phyloP scores from a whole-genome alignment of 2,113 vertebrate genomes.

The Hylia prasina region DNA sequence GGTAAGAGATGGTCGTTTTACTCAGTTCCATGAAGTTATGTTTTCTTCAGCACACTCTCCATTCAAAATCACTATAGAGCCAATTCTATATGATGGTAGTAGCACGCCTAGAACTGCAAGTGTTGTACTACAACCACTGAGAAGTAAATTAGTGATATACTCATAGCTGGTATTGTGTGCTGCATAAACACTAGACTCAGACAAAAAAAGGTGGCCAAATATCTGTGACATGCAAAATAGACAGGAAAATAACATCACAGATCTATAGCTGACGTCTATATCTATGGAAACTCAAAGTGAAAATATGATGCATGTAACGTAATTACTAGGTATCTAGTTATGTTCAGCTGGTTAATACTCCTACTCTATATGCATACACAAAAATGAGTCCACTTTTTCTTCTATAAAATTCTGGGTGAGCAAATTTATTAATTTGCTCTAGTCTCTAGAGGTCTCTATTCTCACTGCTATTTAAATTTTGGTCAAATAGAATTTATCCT shows the following conservation, averaged over 20 bases:
- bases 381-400: background rate
- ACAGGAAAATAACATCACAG: background rate
- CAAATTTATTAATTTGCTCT: conserved; percentile 5
- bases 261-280: background rate
- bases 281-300: background rate
- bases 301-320: background rate
- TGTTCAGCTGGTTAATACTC: background rate
- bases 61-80: background rate
- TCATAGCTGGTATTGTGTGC: background rate
- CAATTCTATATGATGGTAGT: background rate
- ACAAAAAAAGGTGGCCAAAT: background rate
- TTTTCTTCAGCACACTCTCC: background rate
- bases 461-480: conserved; percentile 39
- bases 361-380: background rate
- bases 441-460: background rate
- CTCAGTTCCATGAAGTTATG: background rate
- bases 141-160: background rate
- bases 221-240: background rate
- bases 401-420: background rate
- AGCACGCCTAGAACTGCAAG: background rate
- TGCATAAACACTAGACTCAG: background rate
- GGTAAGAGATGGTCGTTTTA: background rate
- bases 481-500: conserved; percentile 10
- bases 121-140: background rate
- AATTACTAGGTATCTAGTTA: background rate